These are phyloP conservation scores for Argyresthia goedartella DNA, from an alignment of 2,888 invertebrate genomes.

Conservation along the genomic window DNA sequence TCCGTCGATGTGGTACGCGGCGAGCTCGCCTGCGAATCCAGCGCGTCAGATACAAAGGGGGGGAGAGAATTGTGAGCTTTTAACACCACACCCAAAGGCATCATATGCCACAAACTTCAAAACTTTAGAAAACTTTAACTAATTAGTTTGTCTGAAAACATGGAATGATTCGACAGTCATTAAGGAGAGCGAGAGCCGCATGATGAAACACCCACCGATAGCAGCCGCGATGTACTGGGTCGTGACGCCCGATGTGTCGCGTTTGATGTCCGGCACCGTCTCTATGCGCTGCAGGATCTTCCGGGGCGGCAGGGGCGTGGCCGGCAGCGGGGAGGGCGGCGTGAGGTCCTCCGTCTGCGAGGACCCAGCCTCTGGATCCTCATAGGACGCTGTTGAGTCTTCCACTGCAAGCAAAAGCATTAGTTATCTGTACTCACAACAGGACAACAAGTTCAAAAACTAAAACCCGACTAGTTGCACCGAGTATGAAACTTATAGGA, in stretches of 20 bases:
- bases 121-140: too few relatives aligned
- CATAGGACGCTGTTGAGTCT: not conserved
- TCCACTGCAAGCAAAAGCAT: constrained; percentile 4
- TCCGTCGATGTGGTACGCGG: too few relatives aligned
- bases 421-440: not conserved
- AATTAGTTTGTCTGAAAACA: too few relatives aligned
- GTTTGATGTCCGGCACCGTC: constrained; percentile 56
- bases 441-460: not conserved
- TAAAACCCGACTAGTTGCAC: too few relatives aligned
- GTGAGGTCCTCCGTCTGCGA: not conserved
- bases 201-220: constrained; percentile 32
- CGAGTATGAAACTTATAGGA: not conserved
- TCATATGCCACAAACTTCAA: too few relatives aligned
- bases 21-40: too few relatives aligned
- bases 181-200: too few relatives aligned
- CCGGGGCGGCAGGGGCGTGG: not conserved
- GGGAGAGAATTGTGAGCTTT: too few relatives aligned
- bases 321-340: too few relatives aligned
- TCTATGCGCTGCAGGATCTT: constrained; percentile 43
- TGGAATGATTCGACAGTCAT: too few relatives aligned
- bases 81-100: too few relatives aligned
- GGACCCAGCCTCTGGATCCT: not conserved
- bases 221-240: constrained; percentile 60
- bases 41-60: too few relatives aligned
- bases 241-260: constrained; percentile 57